Evolutionary conservation across 2,888 invertebrate species (phyloP).

Genomic region (Drosophila meridionalis): DNA sequence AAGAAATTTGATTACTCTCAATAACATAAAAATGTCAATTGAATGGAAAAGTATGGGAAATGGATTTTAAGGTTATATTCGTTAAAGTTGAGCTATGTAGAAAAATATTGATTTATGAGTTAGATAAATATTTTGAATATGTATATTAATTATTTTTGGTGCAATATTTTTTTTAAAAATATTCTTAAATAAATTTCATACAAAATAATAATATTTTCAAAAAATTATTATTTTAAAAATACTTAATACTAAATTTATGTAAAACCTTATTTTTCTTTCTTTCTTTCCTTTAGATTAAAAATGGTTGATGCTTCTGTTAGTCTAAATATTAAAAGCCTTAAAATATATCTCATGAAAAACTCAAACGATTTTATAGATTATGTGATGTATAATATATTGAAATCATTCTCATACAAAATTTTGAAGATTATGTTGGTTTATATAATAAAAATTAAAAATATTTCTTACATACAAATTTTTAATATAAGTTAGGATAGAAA

Average conservation of each 20-base stretch:
- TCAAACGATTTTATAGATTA: too few species aligned
- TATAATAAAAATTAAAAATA: not conserved
- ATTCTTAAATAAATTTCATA: not conserved
- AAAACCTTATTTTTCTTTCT: too few species aligned
- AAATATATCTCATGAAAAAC: not conserved
- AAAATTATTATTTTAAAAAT: too few species aligned
- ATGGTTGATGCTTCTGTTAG: too few species aligned
- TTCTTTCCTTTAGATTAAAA: too few species aligned
- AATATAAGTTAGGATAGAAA: not conserved
- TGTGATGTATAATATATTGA: not conserved
- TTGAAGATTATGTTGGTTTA: not conserved
- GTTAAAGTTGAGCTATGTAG: not conserved
- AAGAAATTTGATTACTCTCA: slow-evolving; percentile 12
- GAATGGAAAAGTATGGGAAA: not conserved
- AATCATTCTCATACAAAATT: not conserved
- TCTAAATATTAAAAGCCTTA: too few species aligned
- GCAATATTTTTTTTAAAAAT: not conserved
- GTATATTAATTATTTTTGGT: not conserved
- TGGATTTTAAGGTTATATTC: slow-evolving; percentile 5
- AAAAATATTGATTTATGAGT: not conserved
- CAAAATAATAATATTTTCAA: too few species aligned
- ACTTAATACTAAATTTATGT: too few species aligned
- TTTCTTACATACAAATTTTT: not conserved
- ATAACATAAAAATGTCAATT: not conserved
- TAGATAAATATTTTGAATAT: not conserved